phyloP scores from a whole-genome alignment of 1,140 invertebrate species.

The Ceratitis capitata region DNA sequence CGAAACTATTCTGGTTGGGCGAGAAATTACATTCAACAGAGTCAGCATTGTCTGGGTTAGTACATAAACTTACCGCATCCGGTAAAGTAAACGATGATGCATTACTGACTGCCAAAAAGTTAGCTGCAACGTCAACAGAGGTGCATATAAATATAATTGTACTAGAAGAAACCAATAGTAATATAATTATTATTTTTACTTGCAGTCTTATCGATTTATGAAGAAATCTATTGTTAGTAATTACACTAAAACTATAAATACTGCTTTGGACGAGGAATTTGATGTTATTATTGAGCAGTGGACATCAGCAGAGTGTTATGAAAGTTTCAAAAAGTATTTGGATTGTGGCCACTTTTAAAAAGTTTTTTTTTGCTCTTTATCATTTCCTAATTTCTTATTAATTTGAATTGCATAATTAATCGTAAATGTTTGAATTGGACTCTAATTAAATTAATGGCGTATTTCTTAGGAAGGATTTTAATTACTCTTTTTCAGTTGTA shows the following conservation, averaged over 20 bases:
- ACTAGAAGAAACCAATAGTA: neutral
- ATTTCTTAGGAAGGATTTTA: neutral
- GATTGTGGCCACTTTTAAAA: slow-evolving; percentile 40
- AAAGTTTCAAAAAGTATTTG: slow-evolving; percentile 56
- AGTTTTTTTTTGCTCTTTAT: neutral
- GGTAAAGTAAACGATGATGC: slow-evolving; percentile 52
- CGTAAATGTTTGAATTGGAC: neutral
- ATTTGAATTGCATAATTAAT: neutral
- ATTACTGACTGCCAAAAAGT: slow-evolving; percentile 54
- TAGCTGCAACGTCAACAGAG: slow-evolving; percentile 54
- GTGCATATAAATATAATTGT: slow-evolving; percentile 42
- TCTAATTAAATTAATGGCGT: neutral
- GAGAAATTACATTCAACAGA: slow-evolving; percentile 54
- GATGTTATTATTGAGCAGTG: slow-evolving; percentile 73
- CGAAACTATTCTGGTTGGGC: slow-evolving; percentile 53
- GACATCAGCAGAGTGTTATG: slow-evolving; percentile 72
- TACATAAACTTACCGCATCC: slow-evolving; percentile 52
- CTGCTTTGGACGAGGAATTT: slow-evolving; percentile 70
- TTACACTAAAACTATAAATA: slow-evolving; percentile 69
- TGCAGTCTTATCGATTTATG: slow-evolving; percentile 55
- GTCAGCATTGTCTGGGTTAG: slow-evolving; percentile 49
- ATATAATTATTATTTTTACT: neutral
- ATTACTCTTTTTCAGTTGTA: slow-evolving; percentile 1
- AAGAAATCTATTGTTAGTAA: slow-evolving; percentile 72
- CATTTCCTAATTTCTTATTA: neutral